Percentiles rank a stretch among this genome's conserved stretches.
These are phyloP conservation scores for Poecilus cupreus DNA, from an alignment of 2,888 invertebrate species.

Conservation along the genomic window DNA sequence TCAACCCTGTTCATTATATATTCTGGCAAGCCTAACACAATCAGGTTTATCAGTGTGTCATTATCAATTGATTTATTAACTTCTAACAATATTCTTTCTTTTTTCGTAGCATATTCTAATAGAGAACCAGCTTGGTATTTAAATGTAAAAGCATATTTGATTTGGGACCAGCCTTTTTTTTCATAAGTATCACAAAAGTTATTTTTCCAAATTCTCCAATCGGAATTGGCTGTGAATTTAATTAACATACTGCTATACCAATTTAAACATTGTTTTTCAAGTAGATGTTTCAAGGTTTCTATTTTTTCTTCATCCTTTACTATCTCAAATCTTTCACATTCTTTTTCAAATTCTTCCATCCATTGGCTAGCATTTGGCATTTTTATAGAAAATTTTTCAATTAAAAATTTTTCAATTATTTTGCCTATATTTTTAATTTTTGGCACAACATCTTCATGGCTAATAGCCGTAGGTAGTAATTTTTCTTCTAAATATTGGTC, in stretches of 20 bases:
- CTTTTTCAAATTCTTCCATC: constrained; percentile 31
- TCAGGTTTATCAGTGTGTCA: constrained; percentile 41
- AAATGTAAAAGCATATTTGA: too few species aligned
- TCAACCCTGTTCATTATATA: constrained; percentile 33
- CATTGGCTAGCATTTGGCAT: not conserved
- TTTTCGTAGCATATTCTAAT: too few species aligned
- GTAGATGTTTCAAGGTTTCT: constrained; percentile 1
- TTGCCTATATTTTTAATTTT: not conserved
- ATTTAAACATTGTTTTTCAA: constrained; percentile 56
- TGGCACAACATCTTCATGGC: not conserved
- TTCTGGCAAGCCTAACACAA: constrained; percentile 35
- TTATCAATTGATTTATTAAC: constrained; percentile 47
- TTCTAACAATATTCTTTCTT: too few species aligned
- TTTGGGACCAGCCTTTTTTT: constrained; percentile 59
- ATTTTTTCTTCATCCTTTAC: not conserved
- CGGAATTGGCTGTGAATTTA: constrained; percentile 45
- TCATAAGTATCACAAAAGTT: constrained; percentile 58
- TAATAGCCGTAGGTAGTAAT: not conserved
- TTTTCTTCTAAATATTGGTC: constrained; percentile 40
- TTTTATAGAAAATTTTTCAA: constrained; percentile 18
- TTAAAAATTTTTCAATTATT: constrained; percentile 4
- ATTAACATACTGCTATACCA: constrained; percentile 59
- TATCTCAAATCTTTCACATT: not conserved
- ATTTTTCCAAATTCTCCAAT: constrained; percentile 59
- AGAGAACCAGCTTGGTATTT: too few species aligned